Evolutionary conservation across 2,888 invertebrate genomes (phyloP).

Genomic region (Sussaba pulchella): DNA sequence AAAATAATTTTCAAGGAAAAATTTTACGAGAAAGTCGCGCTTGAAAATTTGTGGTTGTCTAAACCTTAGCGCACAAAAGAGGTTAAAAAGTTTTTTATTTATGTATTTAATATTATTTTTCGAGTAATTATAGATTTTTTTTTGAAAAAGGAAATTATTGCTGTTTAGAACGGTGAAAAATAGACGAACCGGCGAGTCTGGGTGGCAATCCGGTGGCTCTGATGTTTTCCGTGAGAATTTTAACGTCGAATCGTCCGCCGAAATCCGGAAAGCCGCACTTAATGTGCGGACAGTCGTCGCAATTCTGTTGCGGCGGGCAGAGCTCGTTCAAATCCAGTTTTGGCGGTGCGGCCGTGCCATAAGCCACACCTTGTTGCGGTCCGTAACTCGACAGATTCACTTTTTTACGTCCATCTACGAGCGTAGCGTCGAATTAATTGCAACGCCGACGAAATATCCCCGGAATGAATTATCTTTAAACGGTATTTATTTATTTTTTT

Average conservation of each 20-base stretch:
- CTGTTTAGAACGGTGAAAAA: neutral
- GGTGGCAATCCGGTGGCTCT: constrained; percentile 77
- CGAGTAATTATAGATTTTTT: no score
- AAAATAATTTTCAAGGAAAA: no score
- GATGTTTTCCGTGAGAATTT: constrained; percentile 73
- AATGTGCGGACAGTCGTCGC: constrained; percentile 87
- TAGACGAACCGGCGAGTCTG: constrained; percentile 77
- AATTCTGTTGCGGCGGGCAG: constrained; percentile 87
- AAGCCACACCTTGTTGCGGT: constrained; percentile 83
- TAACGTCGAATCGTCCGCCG: constrained; percentile 76
- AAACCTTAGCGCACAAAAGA: no score
- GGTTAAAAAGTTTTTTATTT: no score
- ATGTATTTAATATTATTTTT: no score
- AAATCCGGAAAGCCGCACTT: constrained; percentile 80
- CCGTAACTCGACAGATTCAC: constrained; percentile 71
- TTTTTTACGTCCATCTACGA: constrained; percentile 72
- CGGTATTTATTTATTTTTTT: neutral
- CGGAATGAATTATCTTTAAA: neutral
- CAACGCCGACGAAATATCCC: neutral
- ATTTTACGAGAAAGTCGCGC: no score
- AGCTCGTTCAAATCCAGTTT: constrained; percentile 86
- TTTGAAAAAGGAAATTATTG: no score
- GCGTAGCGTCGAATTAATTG: constrained; percentile 9
- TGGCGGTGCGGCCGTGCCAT: constrained; percentile 88
- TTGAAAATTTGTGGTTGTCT: no score